phyloP scores from a whole-genome alignment of 1,140 invertebrate species.

The Achroia grisella region DNA sequence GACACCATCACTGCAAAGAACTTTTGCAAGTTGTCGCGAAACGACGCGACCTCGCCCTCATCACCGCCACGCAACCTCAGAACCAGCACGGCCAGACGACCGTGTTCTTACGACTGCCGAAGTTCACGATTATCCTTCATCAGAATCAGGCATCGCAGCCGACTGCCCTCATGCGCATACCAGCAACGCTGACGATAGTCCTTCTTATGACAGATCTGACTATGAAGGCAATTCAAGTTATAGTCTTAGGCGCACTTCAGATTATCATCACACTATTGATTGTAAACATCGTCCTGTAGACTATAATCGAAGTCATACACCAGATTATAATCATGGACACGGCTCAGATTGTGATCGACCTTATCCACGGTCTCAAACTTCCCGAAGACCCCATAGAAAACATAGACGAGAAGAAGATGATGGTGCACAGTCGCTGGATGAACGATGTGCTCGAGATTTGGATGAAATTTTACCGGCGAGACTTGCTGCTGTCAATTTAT shows the following conservation, averaged over 20 bases:
- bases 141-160: conserved; percentile 66
- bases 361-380: conserved; percentile 49
- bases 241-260: conserved; percentile 47
- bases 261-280: conserved; percentile 50
- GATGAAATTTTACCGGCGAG: conserved; percentile 71
- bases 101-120: conserved; percentile 66
- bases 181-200: conserved; percentile 59
- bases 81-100: conserved; percentile 62
- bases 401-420: conserved; percentile 65
- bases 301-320: conserved; percentile 55
- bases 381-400: conserved; percentile 45
- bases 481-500: conserved; percentile 65
- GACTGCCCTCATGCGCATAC: conserved; percentile 58
- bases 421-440: conserved; percentile 66
- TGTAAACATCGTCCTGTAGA: conserved; percentile 52
- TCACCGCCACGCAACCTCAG: conserved; percentile 59
- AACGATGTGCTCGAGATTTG: conserved; percentile 66
- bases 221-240: conserved; percentile 60
- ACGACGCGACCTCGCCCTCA: conserved; percentile 49
- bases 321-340: conserved; percentile 56
- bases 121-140: conserved; percentile 71
- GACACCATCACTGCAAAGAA: conserved; percentile 46
- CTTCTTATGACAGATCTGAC: conserved; percentile 60
- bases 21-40: conserved; percentile 57
- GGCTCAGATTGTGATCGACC: conserved; percentile 51